Evolutionary conservation across 2,797 vertebrate genomes (phyloP).

Genomic region (Dendrocincla tyrannina): DNA sequence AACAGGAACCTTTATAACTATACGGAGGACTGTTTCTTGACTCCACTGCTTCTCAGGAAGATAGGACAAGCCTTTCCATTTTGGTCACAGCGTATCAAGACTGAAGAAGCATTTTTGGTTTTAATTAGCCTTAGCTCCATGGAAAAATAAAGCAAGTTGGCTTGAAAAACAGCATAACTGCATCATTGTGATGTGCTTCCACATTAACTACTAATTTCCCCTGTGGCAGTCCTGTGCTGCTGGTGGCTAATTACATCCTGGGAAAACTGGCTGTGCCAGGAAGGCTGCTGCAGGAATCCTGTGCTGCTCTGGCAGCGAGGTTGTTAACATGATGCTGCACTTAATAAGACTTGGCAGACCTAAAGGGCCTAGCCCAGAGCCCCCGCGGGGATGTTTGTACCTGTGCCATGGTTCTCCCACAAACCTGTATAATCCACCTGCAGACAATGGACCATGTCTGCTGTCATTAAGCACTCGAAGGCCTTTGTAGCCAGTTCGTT

Average conservation of each 20-base stretch:
- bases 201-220: background rate
- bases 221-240: background rate
- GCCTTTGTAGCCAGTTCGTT: background rate
- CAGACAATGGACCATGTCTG: background rate
- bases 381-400: background rate
- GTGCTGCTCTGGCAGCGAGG: background rate
- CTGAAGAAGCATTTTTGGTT: background rate
- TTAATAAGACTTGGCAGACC: background rate
- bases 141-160: background rate
- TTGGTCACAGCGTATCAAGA: background rate
- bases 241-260: background rate
- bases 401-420: background rate
- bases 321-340: background rate
- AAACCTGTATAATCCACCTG: background rate
- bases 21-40: background rate
- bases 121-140: background rate
- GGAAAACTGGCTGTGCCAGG: conserved; percentile 14
- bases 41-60: background rate
- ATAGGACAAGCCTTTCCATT: background rate
- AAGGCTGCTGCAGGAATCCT: background rate
- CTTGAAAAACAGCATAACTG: accelerated
- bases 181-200: background rate
- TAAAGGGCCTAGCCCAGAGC: background rate
- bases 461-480: background rate
- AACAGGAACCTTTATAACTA: background rate